A percentile compares a stretch with the other conserved stretches of the same genome.
Conservation (phyloP, 2,113 vertebrate species). For the Spea multiplicata region DNA sequence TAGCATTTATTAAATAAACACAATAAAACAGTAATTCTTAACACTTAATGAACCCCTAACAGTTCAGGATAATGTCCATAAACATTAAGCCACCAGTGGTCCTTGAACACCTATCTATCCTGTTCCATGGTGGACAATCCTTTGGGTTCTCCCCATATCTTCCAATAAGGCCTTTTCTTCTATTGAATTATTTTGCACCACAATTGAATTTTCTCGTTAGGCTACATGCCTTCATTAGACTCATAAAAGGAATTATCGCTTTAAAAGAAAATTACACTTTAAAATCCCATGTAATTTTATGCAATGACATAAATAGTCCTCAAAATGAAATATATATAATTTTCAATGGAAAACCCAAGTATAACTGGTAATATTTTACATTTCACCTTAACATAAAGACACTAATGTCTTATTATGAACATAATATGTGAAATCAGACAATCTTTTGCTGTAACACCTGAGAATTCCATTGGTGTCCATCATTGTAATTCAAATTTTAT, state of each 20-base stretch:
- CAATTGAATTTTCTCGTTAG: constrained; percentile 27
- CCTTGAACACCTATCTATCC: too few relatives aligned
- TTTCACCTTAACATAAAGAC: constrained; percentile 31
- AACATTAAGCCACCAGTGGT: too few relatives aligned
- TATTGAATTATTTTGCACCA: constrained; percentile 5
- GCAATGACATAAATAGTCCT: constrained; percentile 26
- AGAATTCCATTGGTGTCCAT: constrained; percentile 8
- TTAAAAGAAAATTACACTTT: constrained; percentile 40
- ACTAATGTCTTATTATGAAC: background rate
- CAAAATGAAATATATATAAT: constrained; percentile 5
- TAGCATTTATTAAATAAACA: too few relatives aligned
- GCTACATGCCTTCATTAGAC: constrained; percentile 1
- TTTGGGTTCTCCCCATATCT: too few relatives aligned
- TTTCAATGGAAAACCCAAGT: constrained; percentile 30
- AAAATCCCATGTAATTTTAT: constrained; percentile 32
- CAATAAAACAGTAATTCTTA: too few relatives aligned
- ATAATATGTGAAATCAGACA: constrained; percentile 22
- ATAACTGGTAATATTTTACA: constrained; percentile 10
- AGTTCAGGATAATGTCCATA: too few relatives aligned
- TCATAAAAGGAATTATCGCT: constrained; percentile 36
- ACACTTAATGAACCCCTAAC: too few relatives aligned
- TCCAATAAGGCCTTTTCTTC: constrained; percentile 6
- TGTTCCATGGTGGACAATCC: too few relatives aligned
- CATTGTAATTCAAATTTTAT: constrained; percentile 3
- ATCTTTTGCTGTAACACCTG: background rate